Evolutionary conservation across 2,113 vertebrate genomes (phyloP).

Genomic region (Eonycteris spelaea): DNA sequence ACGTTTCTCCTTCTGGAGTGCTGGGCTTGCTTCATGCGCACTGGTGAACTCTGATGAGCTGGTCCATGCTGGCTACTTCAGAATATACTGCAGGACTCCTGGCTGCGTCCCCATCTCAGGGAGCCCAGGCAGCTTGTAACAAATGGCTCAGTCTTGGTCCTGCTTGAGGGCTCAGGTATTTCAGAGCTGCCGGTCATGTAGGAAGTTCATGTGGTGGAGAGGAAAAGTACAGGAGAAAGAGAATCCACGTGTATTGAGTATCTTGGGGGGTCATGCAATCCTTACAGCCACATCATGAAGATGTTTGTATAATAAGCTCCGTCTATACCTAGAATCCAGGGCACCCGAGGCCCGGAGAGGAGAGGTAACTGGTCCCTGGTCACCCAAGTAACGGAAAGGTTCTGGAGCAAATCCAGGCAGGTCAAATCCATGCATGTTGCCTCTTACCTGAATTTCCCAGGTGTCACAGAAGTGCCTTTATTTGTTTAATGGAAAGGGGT

Average conservation of each 20-base stretch:
- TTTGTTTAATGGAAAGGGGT: neutral
- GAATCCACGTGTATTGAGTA: neutral
- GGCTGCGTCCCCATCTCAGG: neutral
- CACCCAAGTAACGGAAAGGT: neutral
- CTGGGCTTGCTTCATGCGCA: neutral
- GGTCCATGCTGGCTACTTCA: neutral
- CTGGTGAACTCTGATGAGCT: neutral
- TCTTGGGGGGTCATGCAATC: neutral
- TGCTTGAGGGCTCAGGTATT: neutral
- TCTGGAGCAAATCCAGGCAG: no score
- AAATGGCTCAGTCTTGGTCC: neutral
- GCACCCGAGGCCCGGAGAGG: neutral
- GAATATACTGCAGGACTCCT: fast-evolving
- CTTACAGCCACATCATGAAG: neutral
- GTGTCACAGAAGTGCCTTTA: neutral
- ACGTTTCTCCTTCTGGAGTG: fast-evolving
- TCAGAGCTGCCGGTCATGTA: neutral
- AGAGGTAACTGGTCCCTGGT: neutral
- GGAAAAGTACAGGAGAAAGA: neutral
- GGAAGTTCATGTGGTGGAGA: neutral
- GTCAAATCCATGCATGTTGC: neutral
- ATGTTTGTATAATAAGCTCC: neutral
- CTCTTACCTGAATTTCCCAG: neutral
- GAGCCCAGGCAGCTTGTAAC: neutral
- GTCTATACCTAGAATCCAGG: neutral